Evolutionary conservation across 2,113 vertebrate species (phyloP).

Genomic region (Chloroceryle aenea): DNA sequence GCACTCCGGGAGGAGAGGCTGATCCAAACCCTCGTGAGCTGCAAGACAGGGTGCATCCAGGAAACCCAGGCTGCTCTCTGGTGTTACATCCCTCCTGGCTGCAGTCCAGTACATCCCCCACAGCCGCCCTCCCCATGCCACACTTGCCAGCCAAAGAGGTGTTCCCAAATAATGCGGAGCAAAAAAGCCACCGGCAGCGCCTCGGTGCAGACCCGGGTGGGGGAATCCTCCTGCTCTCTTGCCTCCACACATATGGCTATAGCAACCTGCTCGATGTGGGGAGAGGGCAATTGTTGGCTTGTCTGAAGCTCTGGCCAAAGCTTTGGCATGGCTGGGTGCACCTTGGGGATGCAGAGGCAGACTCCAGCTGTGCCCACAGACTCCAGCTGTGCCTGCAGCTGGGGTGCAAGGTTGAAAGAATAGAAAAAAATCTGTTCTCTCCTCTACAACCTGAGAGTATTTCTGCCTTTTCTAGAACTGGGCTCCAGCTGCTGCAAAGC

Average conservation of each 20-base stretch:
- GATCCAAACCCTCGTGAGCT: neutral
- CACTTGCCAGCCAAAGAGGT: neutral
- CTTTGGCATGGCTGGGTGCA: neutral
- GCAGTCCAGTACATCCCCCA: neutral
- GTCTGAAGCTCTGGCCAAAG: neutral
- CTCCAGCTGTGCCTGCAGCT: neutral
- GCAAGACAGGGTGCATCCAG: constrained; percentile 45
- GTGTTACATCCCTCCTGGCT: neutral
- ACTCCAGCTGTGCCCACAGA: neutral
- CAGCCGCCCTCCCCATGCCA: neutral
- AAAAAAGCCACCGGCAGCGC: rapidly evolving
- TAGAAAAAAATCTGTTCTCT: neutral
- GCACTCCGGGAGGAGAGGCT: neutral
- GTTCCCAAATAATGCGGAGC: neutral
- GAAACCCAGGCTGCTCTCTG: constrained; percentile 19
- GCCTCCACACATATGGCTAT: rapidly evolving
- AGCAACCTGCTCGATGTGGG: rapidly evolving
- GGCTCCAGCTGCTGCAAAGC: neutral
- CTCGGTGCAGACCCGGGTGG: rapidly evolving
- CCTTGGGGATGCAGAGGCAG: neutral
- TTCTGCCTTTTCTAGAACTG: neutral
- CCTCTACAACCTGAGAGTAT: neutral
- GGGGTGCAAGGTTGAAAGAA: neutral
- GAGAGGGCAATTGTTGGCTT: neutral
- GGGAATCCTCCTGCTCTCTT: neutral